These are phyloP conservation scores for Drosophila bocqueti DNA, from an alignment of 1,140 invertebrate species.

Conservation along the genomic window DNA sequence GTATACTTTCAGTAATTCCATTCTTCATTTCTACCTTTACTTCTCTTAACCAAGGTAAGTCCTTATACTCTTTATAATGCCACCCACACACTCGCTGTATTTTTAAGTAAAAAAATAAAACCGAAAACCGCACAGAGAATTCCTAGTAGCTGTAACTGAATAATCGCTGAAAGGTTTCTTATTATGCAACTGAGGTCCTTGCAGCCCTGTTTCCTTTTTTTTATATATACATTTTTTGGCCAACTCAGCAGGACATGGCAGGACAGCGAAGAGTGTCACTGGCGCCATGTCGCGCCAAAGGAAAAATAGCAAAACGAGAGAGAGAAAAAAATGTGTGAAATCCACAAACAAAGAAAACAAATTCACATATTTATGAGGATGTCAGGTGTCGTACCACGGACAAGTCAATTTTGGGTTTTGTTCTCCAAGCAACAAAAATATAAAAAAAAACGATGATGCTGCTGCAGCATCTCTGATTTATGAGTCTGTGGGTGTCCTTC, in stretches of 20 bases:
- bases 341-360: constrained; percentile 40
- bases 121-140: constrained; percentile 22
- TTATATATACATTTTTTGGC: constrained; percentile 42
- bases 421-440: constrained; percentile 18
- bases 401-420: constrained; percentile 64
- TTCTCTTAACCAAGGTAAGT: constrained; percentile 20
- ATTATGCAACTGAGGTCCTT: constrained; percentile 19
- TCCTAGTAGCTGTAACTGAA: constrained; percentile 45
- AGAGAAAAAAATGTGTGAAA: constrained; percentile 68
- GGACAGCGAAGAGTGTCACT: constrained; percentile 30
- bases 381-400: constrained; percentile 58
- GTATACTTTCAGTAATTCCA: background rate
- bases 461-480: constrained; percentile 57
- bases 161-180: constrained; percentile 33
- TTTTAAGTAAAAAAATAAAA: constrained; percentile 1
- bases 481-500: constrained; percentile 69
- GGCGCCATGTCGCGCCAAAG: constrained; percentile 61
- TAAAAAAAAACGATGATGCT: background rate
- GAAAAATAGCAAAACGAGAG: constrained; percentile 37
- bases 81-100: constrained; percentile 1
- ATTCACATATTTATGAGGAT: constrained; percentile 69
- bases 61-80: background rate
- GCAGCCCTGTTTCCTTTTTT: constrained; percentile 2
- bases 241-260: constrained; percentile 63
- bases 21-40: background rate